Percentiles rank a stretch among this genome's conserved stretches.
Evolutionary conservation across 2,888 invertebrate species (phyloP).

Genomic region (Arge pagana): DNA sequence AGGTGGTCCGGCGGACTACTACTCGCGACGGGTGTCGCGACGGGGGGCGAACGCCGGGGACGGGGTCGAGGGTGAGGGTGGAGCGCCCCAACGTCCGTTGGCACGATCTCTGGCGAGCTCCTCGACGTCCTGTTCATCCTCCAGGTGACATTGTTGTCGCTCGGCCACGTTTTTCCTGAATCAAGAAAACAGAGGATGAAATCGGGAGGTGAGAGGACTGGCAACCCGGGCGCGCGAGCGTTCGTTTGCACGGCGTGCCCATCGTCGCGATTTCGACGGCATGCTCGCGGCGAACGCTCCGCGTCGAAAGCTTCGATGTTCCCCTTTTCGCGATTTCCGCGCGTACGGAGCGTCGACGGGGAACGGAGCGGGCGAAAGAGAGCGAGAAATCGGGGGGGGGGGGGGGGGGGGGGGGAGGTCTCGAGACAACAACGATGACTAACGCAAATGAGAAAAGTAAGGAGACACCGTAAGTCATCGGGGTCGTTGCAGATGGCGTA

Average conservation of each 20-base stretch:
- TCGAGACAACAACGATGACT: constrained; percentile 34
- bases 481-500: constrained; percentile 23
- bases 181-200: constrained; percentile 9
- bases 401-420: constrained; percentile 33
- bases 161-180: constrained; percentile 54
- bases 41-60: constrained; percentile 53
- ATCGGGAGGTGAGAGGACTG: too few relatives aligned
- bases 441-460: constrained; percentile 26
- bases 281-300: too few relatives aligned
- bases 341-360: too few relatives aligned
- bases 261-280: too few relatives aligned
- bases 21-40: constrained; percentile 48
- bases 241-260: too few relatives aligned
- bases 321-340: too few relatives aligned
- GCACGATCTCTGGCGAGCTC: constrained; percentile 46
- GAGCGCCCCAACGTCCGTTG: constrained; percentile 33
- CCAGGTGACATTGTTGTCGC: constrained; percentile 53
- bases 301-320: too few relatives aligned
- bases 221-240: too few relatives aligned
- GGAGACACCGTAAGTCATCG: constrained; percentile 16
- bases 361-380: not conserved
- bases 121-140: constrained; percentile 51
- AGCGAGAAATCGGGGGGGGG: constrained; percentile 26
- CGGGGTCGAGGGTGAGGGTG: constrained; percentile 48
- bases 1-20: constrained; percentile 54